phyloP scores from a whole-genome alignment of 2,888 invertebrate species.

The Cryptocephalus moraei region DNA sequence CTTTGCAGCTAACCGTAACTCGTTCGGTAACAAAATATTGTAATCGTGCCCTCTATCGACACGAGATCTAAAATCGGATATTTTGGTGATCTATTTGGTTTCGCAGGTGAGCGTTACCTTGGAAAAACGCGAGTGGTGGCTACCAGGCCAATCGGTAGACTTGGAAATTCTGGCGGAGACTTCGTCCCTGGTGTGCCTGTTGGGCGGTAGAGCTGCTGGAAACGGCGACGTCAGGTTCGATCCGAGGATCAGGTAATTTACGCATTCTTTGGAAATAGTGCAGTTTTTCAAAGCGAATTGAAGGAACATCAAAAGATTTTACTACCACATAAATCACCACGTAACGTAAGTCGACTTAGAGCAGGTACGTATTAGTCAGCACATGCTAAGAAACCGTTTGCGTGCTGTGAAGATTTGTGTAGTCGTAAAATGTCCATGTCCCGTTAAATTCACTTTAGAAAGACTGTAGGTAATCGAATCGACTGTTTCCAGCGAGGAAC shows the following conservation, averaged over 20 bases:
- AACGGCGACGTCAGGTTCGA: slow-evolving; percentile 44
- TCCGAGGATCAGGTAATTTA: slow-evolving; percentile 35
- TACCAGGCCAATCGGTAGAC: slow-evolving; percentile 49
- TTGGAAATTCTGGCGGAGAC: slow-evolving; percentile 50
- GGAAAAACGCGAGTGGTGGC: slow-evolving; percentile 54
- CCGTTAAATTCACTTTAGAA: no score
- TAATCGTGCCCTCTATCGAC: no score
- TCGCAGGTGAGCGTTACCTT: slow-evolving; percentile 49
- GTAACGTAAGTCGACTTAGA: no score
- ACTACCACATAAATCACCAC: no score
- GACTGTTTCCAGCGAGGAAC: slow-evolving; percentile 27
- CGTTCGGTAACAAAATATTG: neutral
- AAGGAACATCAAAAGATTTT: neutral
- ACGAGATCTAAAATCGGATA: no score
- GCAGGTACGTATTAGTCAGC: no score
- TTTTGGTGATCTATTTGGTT: neutral
- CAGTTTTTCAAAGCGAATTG: no score
- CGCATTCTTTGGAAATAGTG: slow-evolving; percentile 1
- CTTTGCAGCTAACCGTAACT: neutral
- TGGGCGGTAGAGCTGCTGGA: slow-evolving; percentile 45
- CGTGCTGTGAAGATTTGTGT: no score
- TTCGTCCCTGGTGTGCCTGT: slow-evolving; percentile 51
- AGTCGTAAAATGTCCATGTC: no score
- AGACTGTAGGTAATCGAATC: no score
- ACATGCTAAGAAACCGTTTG: no score